Base-by-base conservation (phyloP, 2,113 vertebrate species). In the Chamaea fasciata region DNA sequence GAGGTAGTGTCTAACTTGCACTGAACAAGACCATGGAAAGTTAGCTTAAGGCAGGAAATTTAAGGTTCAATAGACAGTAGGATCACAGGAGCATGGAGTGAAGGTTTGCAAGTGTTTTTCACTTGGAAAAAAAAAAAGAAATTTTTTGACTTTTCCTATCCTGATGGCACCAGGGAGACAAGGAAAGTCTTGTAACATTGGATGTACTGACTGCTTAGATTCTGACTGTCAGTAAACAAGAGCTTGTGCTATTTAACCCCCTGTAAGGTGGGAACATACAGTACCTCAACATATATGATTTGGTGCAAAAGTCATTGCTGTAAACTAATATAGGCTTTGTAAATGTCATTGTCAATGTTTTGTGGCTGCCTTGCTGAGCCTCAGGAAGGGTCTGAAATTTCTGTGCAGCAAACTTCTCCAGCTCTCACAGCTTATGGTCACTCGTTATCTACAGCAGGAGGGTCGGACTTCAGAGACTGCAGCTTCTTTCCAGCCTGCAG, bases 401-500 rank as follows among this genome's bases (percentile, higher is more conserved):
- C 49, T 42, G 1, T 30, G 63, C 39, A 42, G 46, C 10, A 68
- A 88, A 88, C 59, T 81, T 94, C 47, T 67, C 26, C 57, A 73
- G 70, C 75, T 84, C 64, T 92, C 91, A 18, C 42, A 87, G 73
- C 67, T 95, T 67, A 47, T 67, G 90, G 87, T 76, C 93, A 87
- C 68, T 47, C 14, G 57, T 87, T 89, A 83, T 81, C 76, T 91
- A 68, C 76, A 90, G 83, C 76, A 90, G 78, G 92, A 94, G 80
- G 87, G 89, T 95, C 57, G 83, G 86, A 80, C 63, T 63, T 83
- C 19, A 30, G 63, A 90, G 76, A 39, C 52, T 96, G 70, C 55
- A 90, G 44, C 95, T 94, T 94, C 87, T 92, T 92, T 90, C n/a
- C 60, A 91, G 80, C 52, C 68, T 95, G 57, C 53, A 94, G 68